A percentile compares a stretch with the other conserved stretches of the same genome.
Evolutionary conservation across 2,888 invertebrate genomes (phyloP).

Genomic region (Epistrophella euchroma): DNA sequence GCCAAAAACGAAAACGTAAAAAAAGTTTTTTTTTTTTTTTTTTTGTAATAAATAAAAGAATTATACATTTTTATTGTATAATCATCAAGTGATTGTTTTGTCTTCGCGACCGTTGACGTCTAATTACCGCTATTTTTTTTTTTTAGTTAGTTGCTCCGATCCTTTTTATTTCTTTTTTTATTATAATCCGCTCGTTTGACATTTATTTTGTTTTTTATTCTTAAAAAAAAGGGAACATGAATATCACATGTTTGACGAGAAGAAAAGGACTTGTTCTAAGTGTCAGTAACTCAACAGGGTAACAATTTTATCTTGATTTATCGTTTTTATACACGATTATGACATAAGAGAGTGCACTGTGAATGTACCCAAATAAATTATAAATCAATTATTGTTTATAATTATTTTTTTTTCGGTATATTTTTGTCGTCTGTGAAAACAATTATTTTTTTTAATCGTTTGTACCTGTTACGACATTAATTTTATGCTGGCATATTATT

Average conservation of each 20-base stretch:
- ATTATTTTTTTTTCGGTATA: not conserved
- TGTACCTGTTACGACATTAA: constrained; percentile 34
- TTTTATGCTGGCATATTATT: constrained; percentile 5
- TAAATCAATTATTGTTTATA: constrained; percentile 8
- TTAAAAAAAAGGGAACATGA: constrained; percentile 8
- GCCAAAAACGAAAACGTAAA: constrained; percentile 37
- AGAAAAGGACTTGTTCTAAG: constrained; percentile 9
- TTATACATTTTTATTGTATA: constrained; percentile 32
- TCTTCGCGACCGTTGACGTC: constrained; percentile 24
- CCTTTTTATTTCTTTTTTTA: not conserved
- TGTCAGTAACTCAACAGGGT: constrained; percentile 19
- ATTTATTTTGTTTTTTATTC: constrained; percentile 1
- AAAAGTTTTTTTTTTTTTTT: too few relatives aligned
- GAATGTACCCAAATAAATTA: constrained; percentile 14
- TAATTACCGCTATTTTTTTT: constrained; percentile 16
- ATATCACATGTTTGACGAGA: not conserved
- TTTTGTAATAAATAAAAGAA: constrained; percentile 31
- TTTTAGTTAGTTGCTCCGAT: not conserved
- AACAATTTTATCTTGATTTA: not conserved
- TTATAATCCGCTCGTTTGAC: not conserved
- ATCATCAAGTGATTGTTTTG: constrained; percentile 39
- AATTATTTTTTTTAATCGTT: not conserved
- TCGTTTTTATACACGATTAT: not conserved
- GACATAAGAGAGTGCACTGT: constrained; percentile 11
- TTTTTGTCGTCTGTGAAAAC: constrained; percentile 4